Conservation (phyloP, 2,888 invertebrate genomes). For the Creontiades dilutus region DNA sequence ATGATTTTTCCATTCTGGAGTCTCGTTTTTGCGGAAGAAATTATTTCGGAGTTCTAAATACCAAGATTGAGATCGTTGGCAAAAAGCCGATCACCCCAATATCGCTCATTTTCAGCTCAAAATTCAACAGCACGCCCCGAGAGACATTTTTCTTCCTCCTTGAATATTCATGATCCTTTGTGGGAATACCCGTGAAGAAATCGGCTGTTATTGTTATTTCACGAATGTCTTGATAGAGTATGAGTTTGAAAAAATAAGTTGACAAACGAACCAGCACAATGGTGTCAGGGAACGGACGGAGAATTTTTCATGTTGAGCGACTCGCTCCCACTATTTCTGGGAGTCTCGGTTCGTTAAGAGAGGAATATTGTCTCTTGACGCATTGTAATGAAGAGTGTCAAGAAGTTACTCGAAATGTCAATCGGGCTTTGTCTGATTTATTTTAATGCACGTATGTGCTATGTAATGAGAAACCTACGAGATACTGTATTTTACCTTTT, state of each 20-base stretch:
- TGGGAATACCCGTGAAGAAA: constrained; percentile 66
- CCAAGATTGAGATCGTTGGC: neutral
- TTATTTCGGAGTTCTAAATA: too few species aligned
- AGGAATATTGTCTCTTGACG: neutral
- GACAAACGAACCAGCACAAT: constrained; percentile 68
- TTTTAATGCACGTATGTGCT: too few species aligned
- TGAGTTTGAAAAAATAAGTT: constrained; percentile 66
- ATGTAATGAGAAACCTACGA: too few species aligned
- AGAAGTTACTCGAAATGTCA: neutral
- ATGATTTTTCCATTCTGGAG: too few species aligned
- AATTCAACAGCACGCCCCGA: constrained; percentile 55
- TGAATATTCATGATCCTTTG: constrained; percentile 51
- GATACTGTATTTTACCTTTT: too few species aligned
- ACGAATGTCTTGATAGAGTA: constrained; percentile 66
- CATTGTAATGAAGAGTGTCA: neutral
- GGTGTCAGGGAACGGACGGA: constrained; percentile 42
- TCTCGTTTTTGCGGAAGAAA: too few species aligned
- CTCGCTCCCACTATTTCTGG: neutral
- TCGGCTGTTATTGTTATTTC: constrained; percentile 68
- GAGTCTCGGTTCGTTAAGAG: neutral
- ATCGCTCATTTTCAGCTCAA: neutral
- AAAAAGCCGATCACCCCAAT: neutral
- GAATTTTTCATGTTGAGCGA: constrained; percentile 57
- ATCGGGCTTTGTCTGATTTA: neutral
- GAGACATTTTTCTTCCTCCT: constrained; percentile 43